Evolutionary conservation across 2,113 vertebrate species (phyloP).

Genomic region (Gallinago paraguaiae): DNA sequence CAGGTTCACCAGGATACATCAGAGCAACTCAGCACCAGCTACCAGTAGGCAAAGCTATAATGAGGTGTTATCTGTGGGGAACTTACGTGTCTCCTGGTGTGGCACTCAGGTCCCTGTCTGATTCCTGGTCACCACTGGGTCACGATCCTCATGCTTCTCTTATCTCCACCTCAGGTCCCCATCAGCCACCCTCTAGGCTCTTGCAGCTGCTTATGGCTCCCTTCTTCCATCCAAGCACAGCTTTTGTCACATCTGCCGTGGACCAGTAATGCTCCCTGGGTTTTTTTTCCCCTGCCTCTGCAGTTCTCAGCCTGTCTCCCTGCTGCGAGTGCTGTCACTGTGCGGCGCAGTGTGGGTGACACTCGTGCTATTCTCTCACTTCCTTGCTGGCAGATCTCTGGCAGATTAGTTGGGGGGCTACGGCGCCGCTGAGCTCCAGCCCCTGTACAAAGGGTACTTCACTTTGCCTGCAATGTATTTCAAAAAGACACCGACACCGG

Average conservation of each 20-base stretch:
- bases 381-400: background rate
- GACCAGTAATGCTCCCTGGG: background rate
- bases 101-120: background rate
- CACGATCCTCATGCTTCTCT: background rate
- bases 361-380: background rate
- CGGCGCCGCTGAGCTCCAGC: fast-evolving
- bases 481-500: background rate
- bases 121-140: background rate
- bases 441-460: background rate
- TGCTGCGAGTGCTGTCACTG: background rate
- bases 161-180: background rate
- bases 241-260: background rate
- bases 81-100: background rate
- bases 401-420: background rate
- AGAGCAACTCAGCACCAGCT: background rate
- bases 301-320: background rate
- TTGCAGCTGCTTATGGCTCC: background rate
- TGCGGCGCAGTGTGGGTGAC: background rate
- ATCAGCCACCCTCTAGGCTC: background rate
- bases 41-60: background rate
- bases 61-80: background rate
- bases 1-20: background rate
- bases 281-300: background rate
- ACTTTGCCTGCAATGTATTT: fast-evolving
- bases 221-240: background rate